These are phyloP conservation scores for Austrofundulus limnaeus DNA, from an alignment of 2,113 vertebrate species.

Conservation along the genomic window DNA sequence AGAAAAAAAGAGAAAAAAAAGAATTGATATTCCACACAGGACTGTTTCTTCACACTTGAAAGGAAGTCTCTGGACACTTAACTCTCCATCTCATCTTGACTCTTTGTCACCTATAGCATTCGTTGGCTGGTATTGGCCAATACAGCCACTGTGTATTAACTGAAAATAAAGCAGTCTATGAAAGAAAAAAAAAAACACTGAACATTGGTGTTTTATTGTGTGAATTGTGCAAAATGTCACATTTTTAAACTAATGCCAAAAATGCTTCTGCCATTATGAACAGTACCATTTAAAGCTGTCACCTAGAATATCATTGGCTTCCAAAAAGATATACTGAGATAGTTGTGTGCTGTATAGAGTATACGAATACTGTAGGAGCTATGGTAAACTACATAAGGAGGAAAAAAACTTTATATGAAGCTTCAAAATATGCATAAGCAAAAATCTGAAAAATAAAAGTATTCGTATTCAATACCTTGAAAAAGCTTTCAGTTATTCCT, in stretches of 20 bases:
- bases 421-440: too few relatives aligned
- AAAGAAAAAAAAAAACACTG: background rate
- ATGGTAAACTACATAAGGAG: conserved; percentile 16
- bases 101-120: conserved; percentile 14
- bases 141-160: background rate
- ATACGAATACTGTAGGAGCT: background rate
- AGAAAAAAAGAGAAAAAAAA: conserved; percentile 48
- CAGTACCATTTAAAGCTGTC: conserved; percentile 24
- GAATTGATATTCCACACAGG: conserved; percentile 70
- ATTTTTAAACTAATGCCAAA: conserved; percentile 2
- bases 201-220: background rate
- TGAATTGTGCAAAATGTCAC: conserved; percentile 6
- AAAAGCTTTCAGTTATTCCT: too few relatives aligned
- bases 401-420: too few relatives aligned
- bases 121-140: conserved; percentile 1
- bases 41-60: conserved; percentile 64
- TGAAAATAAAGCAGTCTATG: conserved; percentile 14
- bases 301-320: conserved; percentile 16
- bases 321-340: background rate
- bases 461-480: too few relatives aligned
- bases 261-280: conserved; percentile 37
- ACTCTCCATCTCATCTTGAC: conserved; percentile 51
- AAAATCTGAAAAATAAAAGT: too few relatives aligned
- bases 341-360: too few relatives aligned
- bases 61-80: conserved; percentile 50